These are phyloP conservation scores for Myotis brandtii DNA, from an alignment of 2,113 vertebrate species.

Conservation along the genomic window DNA sequence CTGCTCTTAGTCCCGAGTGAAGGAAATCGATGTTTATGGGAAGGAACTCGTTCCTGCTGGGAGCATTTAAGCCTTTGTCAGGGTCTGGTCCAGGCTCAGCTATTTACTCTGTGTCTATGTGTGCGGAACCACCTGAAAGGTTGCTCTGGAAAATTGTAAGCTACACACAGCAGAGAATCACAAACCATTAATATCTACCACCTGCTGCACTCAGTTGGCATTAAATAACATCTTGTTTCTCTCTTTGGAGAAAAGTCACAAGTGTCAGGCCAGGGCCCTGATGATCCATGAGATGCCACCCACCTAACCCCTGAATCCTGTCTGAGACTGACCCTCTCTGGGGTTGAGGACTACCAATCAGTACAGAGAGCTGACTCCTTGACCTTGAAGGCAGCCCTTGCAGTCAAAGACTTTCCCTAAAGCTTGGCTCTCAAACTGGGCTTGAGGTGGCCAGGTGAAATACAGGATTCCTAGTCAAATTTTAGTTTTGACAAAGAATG, in stretches of 20 bases:
- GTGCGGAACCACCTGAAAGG: neutral
- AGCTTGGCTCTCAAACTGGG: neutral
- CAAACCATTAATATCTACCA: neutral
- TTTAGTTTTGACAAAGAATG: neutral
- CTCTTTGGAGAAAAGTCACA: neutral
- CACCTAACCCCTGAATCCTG: neutral
- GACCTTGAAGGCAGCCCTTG: neutral
- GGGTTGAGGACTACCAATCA: neutral
- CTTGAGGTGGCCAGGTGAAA: neutral
- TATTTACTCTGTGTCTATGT: neutral
- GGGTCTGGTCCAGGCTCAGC: neutral
- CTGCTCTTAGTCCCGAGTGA: neutral
- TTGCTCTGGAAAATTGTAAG: neutral
- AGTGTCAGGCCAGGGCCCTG: neutral
- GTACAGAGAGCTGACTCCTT: neutral
- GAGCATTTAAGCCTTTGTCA: neutral
- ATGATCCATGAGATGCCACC: neutral
- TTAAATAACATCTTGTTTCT: neutral
- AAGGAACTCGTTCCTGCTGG: neutral
- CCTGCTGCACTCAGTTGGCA: neutral
- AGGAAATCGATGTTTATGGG: neutral
- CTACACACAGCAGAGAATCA: neutral
- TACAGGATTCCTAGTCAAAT: neutral
- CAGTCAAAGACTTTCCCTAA: neutral
- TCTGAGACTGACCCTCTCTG: neutral